These are phyloP conservation scores for Echinarachnius parma DNA, from an alignment of 53 echinoderm and acorn worm genomes.

Conservation along the genomic window DNA sequence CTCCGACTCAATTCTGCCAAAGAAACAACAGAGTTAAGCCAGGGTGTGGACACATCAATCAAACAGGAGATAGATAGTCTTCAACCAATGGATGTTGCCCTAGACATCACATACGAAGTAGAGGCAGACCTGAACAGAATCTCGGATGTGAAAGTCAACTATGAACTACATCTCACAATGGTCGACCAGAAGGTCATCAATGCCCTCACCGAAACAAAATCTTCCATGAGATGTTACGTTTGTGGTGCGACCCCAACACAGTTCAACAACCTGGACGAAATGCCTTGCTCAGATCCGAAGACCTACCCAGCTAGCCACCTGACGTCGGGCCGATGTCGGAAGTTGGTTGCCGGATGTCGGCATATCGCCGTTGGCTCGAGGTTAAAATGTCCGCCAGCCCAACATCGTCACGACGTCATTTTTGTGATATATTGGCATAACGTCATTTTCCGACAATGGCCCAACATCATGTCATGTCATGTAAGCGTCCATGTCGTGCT, in stretches of 20 bases:
- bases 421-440: too few relatives aligned
- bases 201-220: constrained; percentile 38
- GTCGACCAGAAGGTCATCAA: constrained; percentile 55
- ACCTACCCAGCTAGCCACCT: too few relatives aligned
- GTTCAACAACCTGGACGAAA: constrained; percentile 36
- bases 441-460: too few relatives aligned
- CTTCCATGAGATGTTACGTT: constrained; percentile 51
- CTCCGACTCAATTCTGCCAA: constrained; percentile 21
- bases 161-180: constrained; percentile 61
- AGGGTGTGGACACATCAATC: constrained; percentile 26
- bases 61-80: constrained; percentile 29
- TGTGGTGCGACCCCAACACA: constrained; percentile 36
- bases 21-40: constrained; percentile 41
- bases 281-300: constrained; percentile 18
- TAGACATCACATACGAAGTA: constrained; percentile 48
- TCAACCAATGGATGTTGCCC: constrained; percentile 35
- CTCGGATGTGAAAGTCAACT: constrained; percentile 3
- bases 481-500: constrained; percentile 30
- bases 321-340: too few relatives aligned
- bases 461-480: too few relatives aligned
- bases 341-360: too few relatives aligned
- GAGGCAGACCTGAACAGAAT: constrained; percentile 29
- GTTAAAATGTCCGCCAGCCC: too few relatives aligned
- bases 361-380: too few relatives aligned
- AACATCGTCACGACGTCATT: too few relatives aligned